phyloP scores from a whole-genome alignment of 2,888 invertebrate species.

The Macrophya alboannulata region DNA sequence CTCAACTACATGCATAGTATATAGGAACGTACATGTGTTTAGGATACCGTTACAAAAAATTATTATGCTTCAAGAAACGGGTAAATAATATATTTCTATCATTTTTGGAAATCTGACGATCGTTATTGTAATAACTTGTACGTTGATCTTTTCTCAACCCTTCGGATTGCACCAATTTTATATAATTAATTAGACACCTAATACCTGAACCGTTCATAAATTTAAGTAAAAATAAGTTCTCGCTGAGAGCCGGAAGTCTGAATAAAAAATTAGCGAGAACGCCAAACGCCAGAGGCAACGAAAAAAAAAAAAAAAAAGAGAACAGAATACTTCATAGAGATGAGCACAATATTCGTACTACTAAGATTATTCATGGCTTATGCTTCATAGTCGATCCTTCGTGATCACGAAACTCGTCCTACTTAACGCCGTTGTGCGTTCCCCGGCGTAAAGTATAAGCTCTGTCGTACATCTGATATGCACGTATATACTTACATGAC shows the following conservation, averaged over 20 bases:
- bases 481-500: neutral
- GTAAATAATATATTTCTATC: neutral
- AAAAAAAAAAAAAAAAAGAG: neutral
- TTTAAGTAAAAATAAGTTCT: neutral
- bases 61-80: neutral
- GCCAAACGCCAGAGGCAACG: neutral
- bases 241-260: conserved; percentile 3
- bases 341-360: neutral
- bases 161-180: neutral
- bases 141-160: neutral
- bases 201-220: neutral
- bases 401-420: conserved; percentile 30
- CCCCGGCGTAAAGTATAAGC: neutral
- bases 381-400: conserved; percentile 19
- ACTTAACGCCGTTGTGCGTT: conserved; percentile 46
- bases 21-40: no score
- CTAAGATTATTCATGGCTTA: neutral
- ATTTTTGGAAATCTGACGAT: neutral
- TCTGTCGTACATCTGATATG: conserved; percentile 12
- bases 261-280: conserved; percentile 24
- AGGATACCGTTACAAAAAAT: conserved; percentile 15
- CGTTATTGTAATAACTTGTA: neutral
- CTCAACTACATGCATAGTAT: neutral
- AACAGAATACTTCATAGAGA: conserved; percentile 4
- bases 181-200: neutral